Evolutionary conservation across 2,888 invertebrate genomes (phyloP), one percentile per base, ranked within the genome.

Genomic region (Latrodectus elegans): DNA sequence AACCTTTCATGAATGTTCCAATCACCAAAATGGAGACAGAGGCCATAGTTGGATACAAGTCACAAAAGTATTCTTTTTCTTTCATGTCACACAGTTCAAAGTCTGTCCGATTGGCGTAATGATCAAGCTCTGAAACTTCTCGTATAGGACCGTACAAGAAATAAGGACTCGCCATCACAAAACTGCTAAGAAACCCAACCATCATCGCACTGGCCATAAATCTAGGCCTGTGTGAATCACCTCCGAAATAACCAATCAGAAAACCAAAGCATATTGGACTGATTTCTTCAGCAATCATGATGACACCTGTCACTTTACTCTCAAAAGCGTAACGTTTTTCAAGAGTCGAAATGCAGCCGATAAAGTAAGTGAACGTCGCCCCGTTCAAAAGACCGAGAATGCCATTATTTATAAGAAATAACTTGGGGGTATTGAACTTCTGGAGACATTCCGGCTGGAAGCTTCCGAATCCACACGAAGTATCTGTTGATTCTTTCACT

Each of bases 1-100:
- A 94, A 14, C 95, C 95, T 74, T 95, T 93, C 71, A 95, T 94
- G 91, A 95, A 95, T 91, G 95, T 95, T 0, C 95, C 95, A 70
- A 95, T 94, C 64, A 95, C 91, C 11, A 94, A 91, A 68, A 94
- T 92, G 0, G 95, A 94, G 38, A 82, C 60, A 60, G 60, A 8
- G 14, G 60, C n/a, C n/a, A 60, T 15, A 6, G 60, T 60, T 60
- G 60, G 60, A 60, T 15, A 60, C 60, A 15, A 10, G n/a, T 60
- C 60, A 60, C 60, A 52, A n/a, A 15, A 53, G 14, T 64, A 22
- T 4, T 79, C 78, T 11, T 67, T 22, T 1, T 12, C 14, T 8
- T 53, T 38, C 9, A 8, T 11, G 12, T 71, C 76, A 55, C 88
- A 88, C 14, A 79, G 38, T 26, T 79, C 80, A 6, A 74, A 15